Conservation (phyloP, 2,113 vertebrate genomes). For the Xenopus laevis region DNA sequence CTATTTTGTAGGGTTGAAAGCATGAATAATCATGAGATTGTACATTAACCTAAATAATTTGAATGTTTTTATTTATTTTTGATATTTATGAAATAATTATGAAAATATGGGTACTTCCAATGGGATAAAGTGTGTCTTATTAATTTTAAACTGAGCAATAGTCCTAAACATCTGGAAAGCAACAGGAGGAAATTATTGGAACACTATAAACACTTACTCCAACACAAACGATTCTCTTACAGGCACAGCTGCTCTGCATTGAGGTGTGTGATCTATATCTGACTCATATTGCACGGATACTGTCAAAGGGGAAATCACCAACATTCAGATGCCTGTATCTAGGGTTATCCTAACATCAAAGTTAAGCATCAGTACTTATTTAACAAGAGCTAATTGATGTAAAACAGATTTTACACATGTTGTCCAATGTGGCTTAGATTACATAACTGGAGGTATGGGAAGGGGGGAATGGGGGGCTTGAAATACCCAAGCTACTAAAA, state of each 20-base stretch:
- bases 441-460: not conserved
- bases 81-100: too few species aligned
- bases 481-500: too few species aligned
- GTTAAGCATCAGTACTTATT: not conserved
- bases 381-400: not conserved
- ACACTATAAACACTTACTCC: slow-evolving; percentile 1
- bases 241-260: not conserved
- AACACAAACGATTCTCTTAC: not conserved
- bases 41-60: too few species aligned
- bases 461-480: too few species aligned
- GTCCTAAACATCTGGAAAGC: slow-evolving; percentile 15
- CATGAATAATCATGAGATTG: too few species aligned
- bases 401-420: slow-evolving; percentile 3
- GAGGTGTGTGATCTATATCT: slow-evolving; percentile 7
- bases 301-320: not conserved
- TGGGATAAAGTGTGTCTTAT: too few species aligned
- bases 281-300: not conserved
- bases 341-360: not conserved
- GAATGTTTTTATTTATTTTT: too few species aligned
- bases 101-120: too few species aligned
- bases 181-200: slow-evolving; percentile 18
- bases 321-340: not conserved
- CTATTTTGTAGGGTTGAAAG: too few species aligned
- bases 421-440: not conserved
- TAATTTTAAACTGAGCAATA: not conserved